Conservation (phyloP, 2,888 invertebrate genomes). For the Drosophila paracracens region DNA sequence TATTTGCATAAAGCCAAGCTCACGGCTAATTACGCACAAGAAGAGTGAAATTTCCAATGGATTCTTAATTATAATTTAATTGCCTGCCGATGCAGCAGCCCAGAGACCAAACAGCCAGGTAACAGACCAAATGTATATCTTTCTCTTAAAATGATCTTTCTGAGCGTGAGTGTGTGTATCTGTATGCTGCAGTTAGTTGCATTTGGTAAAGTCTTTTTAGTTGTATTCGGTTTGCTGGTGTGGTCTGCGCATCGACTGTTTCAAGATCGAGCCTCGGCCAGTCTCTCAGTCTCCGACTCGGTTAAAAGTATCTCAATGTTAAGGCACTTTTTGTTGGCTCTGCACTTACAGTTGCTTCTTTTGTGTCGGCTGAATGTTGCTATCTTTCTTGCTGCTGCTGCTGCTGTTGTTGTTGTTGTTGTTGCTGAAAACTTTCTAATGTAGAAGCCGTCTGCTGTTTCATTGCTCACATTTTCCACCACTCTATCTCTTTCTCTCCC, state of each 20-base stretch:
- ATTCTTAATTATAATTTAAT: constrained; percentile 80
- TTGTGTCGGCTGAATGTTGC: constrained; percentile 53
- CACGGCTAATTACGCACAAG: constrained; percentile 70
- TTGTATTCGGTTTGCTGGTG: constrained; percentile 30
- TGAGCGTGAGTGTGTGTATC: constrained; percentile 1
- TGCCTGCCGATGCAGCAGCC: constrained; percentile 13
- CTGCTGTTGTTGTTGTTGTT: constrained; percentile 15
- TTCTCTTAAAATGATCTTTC: not conserved
- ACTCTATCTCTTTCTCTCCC: constrained; percentile 21
- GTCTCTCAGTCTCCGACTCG: constrained; percentile 34
- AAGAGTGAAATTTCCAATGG: constrained; percentile 70
- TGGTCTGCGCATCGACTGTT: constrained; percentile 34
- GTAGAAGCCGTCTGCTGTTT: constrained; percentile 72
- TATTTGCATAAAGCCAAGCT: constrained; percentile 67
- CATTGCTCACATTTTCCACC: constrained; percentile 43
- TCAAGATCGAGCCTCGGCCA: constrained; percentile 38
- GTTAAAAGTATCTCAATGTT: constrained; percentile 64
- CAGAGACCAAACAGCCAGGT: constrained; percentile 14
- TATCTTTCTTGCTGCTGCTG: constrained; percentile 19
- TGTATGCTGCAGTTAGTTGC: constrained; percentile 16
- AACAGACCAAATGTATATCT: not conserved
- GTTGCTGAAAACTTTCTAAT: constrained; percentile 76
- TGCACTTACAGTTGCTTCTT: constrained; percentile 75
- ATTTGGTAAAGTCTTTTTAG: constrained; percentile 29
- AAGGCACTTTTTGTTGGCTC: constrained; percentile 54